Evolutionary conservation across 2,888 invertebrate species (phyloP), one percentile per base, ranked within the genome.

Genomic region (Cerastis rubricosa): DNA sequence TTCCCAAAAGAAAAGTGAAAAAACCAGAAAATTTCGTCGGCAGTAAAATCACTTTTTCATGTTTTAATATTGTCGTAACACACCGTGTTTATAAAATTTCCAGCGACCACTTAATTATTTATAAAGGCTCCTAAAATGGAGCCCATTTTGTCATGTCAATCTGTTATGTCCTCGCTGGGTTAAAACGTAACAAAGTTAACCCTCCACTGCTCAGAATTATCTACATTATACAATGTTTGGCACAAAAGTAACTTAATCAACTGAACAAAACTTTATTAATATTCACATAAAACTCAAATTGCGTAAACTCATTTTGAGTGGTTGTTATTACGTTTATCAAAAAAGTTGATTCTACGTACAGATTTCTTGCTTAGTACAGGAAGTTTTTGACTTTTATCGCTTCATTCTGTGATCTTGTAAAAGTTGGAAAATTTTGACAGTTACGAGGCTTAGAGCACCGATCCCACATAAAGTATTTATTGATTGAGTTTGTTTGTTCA

Each of bases 71-170:
- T 7, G 11, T 61, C 45, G 54, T 82, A 66, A 85, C 35, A 73
- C 57, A 71, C 35, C 22, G 17, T 69, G 54, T 71, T 85, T 69
- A 85, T 72, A 69, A 76, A 82, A 81, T 63, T 69, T 69, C 12
- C 54, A 64, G 64, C 78, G 57, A 69, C 11, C 49, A 67, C 45
- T 40, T 79, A 86, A 88, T 90, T 85, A 90, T 91, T 89, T 85
- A 89, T 76, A 86, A 86, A 84, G 76, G 74, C 72, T 71, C 76
- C 80, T 11, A 71, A 71, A 83, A 84, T 70, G 71, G 78, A 63
- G 67, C 51, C 63, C 86, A 87, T 87, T 91, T 88, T 85, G 84
- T 88, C 85, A 85, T 83, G 82, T 80, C 87, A 88, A 89, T 89
- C 88, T 86, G 79, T 85, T 78, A 71, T 64, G 71, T 80, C 75